These are phyloP conservation scores for Drosophila bifasciata DNA, from an alignment of 1,140 invertebrate species.

Conservation along the genomic window DNA sequence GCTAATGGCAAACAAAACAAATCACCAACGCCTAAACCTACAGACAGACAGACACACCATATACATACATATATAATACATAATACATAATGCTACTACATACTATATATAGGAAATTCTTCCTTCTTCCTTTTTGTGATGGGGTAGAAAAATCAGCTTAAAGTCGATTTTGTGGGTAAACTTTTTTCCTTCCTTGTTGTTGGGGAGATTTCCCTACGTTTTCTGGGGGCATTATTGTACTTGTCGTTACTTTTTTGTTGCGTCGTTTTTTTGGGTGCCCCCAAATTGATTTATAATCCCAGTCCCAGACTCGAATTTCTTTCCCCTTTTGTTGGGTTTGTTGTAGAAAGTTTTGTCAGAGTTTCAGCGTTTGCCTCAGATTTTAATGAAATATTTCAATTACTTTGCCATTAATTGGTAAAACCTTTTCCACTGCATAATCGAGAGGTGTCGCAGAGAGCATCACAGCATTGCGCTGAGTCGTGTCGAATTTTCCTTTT, in stretches of 20 bases:
- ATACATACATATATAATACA: slow-evolving; percentile 27
- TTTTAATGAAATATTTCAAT: slow-evolving; percentile 77
- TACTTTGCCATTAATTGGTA: slow-evolving; percentile 76
- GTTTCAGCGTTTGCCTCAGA: slow-evolving; percentile 14
- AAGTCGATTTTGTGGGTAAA: slow-evolving; percentile 51
- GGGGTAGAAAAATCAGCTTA: slow-evolving; percentile 62
- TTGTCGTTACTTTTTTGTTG: slow-evolving; percentile 56
- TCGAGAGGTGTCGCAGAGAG: slow-evolving; percentile 40
- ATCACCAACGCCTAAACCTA: slow-evolving; percentile 63
- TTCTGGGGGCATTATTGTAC: slow-evolving; percentile 24
- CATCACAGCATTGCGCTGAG: slow-evolving; percentile 16
- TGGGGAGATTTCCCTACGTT: slow-evolving; percentile 19
- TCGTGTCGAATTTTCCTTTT: slow-evolving; percentile 43
- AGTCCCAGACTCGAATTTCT: slow-evolving; percentile 62
- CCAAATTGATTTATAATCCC: slow-evolving; percentile 81
- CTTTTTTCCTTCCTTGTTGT: slow-evolving; percentile 48
- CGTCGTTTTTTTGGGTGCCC: slow-evolving; percentile 37
- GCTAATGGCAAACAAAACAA: slow-evolving; percentile 80
- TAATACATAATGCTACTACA: slow-evolving; percentile 12
- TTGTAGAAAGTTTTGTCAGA: slow-evolving; percentile 34
- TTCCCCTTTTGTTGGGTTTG: slow-evolving; percentile 14
- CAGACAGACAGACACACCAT: slow-evolving; percentile 39
- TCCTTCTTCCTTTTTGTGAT: background rate
- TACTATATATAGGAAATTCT: slow-evolving; percentile 35
- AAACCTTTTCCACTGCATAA: slow-evolving; percentile 49